These are phyloP conservation scores for Micromys minutus DNA, from an alignment of 2,113 vertebrate genomes.

Conservation along the genomic window DNA sequence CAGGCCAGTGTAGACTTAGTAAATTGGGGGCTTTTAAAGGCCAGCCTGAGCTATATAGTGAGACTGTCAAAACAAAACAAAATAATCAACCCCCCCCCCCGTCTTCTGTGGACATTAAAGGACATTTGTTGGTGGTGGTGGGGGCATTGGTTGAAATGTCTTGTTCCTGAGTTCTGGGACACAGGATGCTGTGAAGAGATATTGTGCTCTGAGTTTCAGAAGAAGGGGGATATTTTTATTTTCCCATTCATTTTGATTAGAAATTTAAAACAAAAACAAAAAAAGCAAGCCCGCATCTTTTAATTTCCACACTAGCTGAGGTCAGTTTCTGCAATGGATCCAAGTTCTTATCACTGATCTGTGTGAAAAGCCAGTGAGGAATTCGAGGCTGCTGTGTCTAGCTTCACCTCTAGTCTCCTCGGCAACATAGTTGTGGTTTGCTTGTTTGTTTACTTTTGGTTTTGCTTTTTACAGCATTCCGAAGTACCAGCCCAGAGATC, in stretches of 20 bases:
- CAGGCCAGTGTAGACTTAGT: background rate
- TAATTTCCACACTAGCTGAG: conserved; percentile 41
- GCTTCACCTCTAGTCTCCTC: background rate
- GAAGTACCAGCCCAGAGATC: background rate
- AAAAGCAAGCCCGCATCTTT: conserved; percentile 42
- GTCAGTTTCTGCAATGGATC: conserved; percentile 54
- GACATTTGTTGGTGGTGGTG: background rate
- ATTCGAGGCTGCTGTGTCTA: conserved; percentile 51
- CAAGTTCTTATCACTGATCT: conserved; percentile 49
- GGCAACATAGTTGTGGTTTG: background rate
- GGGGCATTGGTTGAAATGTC: background rate
- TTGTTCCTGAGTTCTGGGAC: conserved; percentile 28
- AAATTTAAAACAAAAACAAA: conserved; percentile 36
- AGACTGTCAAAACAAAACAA: background rate
- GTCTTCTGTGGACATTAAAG: background rate
- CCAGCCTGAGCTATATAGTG: background rate
- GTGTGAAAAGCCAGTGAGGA: conserved; percentile 48
- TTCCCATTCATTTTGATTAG: conserved; percentile 53
- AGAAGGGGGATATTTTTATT: conserved; percentile 45
- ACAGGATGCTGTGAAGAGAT: conserved; percentile 10
- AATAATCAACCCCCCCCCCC: too few relatives aligned
- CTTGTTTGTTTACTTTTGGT: too few relatives aligned
- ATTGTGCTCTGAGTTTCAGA: conserved; percentile 10
- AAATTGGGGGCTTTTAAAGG: background rate
- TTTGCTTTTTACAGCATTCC: background rate